These are phyloP conservation scores for Carassius auratus DNA, from an alignment of 2,113 vertebrate species.

Conservation along the genomic window DNA sequence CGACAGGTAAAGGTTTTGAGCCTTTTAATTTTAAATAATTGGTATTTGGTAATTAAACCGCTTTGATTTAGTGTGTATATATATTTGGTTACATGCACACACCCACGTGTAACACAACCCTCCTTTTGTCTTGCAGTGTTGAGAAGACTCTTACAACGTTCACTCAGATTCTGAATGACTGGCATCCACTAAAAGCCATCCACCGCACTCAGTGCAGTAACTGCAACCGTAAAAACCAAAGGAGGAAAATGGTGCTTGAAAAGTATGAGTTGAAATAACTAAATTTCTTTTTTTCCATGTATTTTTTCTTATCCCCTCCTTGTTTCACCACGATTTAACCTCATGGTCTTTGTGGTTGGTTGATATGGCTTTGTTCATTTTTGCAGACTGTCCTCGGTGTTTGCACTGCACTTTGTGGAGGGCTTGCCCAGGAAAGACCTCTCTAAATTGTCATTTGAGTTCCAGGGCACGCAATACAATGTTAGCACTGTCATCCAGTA, in stretches of 20 bases:
- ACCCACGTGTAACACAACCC: neutral
- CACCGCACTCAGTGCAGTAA: conserved; percentile 80
- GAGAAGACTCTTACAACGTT: conserved; percentile 84
- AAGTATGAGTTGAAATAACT: conserved; percentile 69
- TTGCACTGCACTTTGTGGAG: conserved; percentile 88
- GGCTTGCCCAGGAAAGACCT: conserved; percentile 83
- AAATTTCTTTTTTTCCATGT: too few species aligned
- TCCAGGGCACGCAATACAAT: conserved; percentile 75
- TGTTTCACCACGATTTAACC: neutral
- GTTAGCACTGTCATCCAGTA: conserved; percentile 85
- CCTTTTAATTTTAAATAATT: neutral
- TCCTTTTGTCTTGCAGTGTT: conserved; percentile 62
- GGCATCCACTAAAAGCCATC: conserved; percentile 85
- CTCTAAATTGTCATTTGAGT: conserved; percentile 78
- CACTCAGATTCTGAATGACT: conserved; percentile 80
- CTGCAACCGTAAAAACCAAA: conserved; percentile 81
- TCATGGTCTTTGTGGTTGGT: neutral
- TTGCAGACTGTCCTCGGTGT: conserved; percentile 80
- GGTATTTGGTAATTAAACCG: neutral
- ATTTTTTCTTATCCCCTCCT: too few species aligned
- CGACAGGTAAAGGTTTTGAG: conserved; percentile 72
- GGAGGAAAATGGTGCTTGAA: conserved; percentile 81
- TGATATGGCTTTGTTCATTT: conserved; percentile 4
- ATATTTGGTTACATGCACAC: too few species aligned
- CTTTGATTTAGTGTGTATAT: too few species aligned